These are phyloP conservation scores for Brevimyrus niger DNA, from an alignment of 2,113 vertebrate species.

Conservation along the genomic window DNA sequence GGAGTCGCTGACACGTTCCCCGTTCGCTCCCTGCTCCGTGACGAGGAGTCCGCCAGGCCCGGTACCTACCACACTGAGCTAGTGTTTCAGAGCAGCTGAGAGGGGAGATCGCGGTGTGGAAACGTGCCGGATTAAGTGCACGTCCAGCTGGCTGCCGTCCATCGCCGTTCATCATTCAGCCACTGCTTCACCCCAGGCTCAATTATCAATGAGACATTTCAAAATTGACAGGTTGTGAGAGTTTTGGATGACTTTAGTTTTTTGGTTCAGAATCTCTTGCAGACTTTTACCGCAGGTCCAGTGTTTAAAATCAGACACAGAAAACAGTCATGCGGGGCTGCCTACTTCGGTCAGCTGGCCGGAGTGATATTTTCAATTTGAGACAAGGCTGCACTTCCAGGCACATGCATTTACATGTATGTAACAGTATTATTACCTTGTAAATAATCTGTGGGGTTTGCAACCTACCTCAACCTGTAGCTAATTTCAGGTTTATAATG, in stretches of 20 bases:
- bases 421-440: neutral
- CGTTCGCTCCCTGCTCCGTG: neutral
- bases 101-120: neutral
- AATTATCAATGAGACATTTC: neutral
- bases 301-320: neutral
- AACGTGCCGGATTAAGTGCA: neutral
- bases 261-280: neutral
- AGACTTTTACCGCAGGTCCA: neutral
- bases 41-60: neutral
- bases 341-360: neutral
- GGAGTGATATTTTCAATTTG: neutral
- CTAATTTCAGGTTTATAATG: neutral
- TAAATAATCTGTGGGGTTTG: neutral
- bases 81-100: conserved; percentile 1
- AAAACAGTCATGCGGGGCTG: neutral
- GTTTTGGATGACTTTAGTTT: neutral
- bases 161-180: neutral
- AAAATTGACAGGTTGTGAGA: neutral
- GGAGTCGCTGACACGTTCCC: neutral
- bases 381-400: neutral
- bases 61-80: neutral
- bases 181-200: neutral
- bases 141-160: neutral
- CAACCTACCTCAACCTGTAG: neutral
- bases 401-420: neutral